Evolutionary conservation across 2,888 invertebrate species (phyloP), one percentile per base, ranked within the genome.

Genomic region (Mechanitis mazaeus): DNA sequence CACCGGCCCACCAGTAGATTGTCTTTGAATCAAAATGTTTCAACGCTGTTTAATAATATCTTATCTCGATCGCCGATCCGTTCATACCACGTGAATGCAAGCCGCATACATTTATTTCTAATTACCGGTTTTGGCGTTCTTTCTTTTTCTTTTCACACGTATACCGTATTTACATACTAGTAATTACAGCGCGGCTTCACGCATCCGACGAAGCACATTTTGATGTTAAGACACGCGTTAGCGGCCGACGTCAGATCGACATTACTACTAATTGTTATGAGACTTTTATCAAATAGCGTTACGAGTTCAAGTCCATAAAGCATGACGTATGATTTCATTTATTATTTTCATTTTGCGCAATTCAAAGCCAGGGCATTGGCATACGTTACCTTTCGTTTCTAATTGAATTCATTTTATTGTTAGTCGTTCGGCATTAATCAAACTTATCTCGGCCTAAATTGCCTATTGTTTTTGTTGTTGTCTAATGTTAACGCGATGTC

Each of bases 311-410:
- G 9, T 42, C n/a, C 50, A 50, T 31, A 28, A 50, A 81, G 89
- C 90, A 89, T 90, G 90, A 89, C 89, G 74, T 87, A 88, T 87
- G 85, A 84, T 85, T 86, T 87, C 87, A 86, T 87, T 88, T 86
- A 77, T 85, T 68, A 67, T 60, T 68, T 87, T 88, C 87, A 85
- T 87, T 88, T 90, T 83, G 86, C 85, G 86, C 87, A 84, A 88
- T 87, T 87, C 84, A 90, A 92, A 94, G 95, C 95, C 96, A 96
- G 96, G 96, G 95, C 96, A 96, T 95, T 96, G 96, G 95, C 95
- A 95, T 92, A 90, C 87, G 87, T 84, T 88, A 87, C 86, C 82
- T 85, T 87, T 83, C 85, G 81, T 81, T 85, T 87, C 83, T 84
- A 88, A 89, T 87, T 87, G 86, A 89, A 89, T 87, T 82, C 81